A percentile compares a stretch with the other conserved stretches of the same genome.
phyloP scores from a whole-genome alignment of 2,113 vertebrate genomes.

The Carassius gibelio region DNA sequence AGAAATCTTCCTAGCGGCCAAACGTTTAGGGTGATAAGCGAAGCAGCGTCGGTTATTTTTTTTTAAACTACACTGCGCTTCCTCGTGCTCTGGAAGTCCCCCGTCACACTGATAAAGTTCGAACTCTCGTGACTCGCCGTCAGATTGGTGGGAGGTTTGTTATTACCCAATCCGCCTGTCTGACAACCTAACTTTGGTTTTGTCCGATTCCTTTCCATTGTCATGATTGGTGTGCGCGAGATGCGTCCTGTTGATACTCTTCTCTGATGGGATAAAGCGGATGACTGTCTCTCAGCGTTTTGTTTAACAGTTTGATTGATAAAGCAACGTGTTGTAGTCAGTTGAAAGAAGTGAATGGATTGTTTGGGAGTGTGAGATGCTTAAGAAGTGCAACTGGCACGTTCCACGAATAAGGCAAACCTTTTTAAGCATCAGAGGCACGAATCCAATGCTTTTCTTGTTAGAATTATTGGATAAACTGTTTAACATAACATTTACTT shows the following conservation, averaged over 20 bases:
- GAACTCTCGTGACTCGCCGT: conserved; percentile 65
- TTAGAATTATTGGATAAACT: background rate
- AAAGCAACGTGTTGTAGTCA: conserved; percentile 22
- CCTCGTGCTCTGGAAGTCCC: conserved; percentile 32
- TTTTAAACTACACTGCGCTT: background rate
- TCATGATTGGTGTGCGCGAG: conserved; percentile 68
- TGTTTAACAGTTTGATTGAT: conserved; percentile 55
- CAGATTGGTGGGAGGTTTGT: conserved; percentile 72
- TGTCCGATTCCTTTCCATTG: conserved; percentile 58
- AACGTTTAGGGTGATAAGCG: background rate
- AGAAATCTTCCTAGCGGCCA: background rate
- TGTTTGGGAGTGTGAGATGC: background rate
- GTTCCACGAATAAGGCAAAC: background rate
- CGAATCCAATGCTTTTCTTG: background rate
- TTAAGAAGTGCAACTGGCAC: background rate
- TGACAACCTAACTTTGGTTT: conserved; percentile 69
- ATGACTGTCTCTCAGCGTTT: conserved; percentile 53
- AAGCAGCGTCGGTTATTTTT: background rate
- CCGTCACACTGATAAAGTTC: conserved; percentile 62
- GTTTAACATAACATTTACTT: background rate
- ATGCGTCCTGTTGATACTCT: conserved; percentile 42
- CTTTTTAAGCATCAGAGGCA: background rate
- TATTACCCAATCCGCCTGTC: conserved; percentile 64
- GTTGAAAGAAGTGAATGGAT: conserved; percentile 28
- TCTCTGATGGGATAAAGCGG: conserved; percentile 55